A percentile compares a stretch with the other conserved stretches of the same genome.
phyloP scores from a whole-genome alignment of 2,888 invertebrate species.

The Lobophora halterata region DNA sequence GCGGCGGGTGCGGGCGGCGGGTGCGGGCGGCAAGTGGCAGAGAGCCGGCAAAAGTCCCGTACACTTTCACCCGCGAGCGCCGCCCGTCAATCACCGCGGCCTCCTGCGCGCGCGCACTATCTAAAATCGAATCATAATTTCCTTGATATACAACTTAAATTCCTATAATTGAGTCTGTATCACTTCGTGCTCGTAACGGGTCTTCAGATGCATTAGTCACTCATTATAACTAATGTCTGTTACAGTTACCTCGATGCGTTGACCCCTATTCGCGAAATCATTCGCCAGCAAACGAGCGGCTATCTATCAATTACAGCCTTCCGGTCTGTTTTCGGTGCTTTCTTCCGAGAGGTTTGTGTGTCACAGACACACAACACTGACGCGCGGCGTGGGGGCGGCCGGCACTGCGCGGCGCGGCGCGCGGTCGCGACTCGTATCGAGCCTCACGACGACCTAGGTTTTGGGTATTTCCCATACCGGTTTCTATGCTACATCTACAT shows the following conservation, averaged over 20 bases:
- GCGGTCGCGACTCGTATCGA: background rate
- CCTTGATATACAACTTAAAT: conserved; percentile 15
- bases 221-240: conserved; percentile 25
- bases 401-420: no score
- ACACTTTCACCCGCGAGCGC: conserved; percentile 47
- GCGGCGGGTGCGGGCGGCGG: no score
- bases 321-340: conserved; percentile 17
- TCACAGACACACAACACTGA: no score
- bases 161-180: conserved; percentile 3
- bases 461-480: conserved; percentile 17
- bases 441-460: conserved; percentile 13
- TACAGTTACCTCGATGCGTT: conserved; percentile 30
- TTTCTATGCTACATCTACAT: no score
- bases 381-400: no score
- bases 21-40: conserved; percentile 30
- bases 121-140: conserved; percentile 16
- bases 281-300: no score
- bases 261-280: no score
- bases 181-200: conserved; percentile 20
- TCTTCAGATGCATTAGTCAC: conserved; percentile 28
- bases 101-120: conserved; percentile 24
- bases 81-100: conserved; percentile 37
- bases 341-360: conserved; percentile 17
- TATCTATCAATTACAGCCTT: conserved; percentile 24
- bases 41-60: conserved; percentile 45